phyloP scores from a whole-genome alignment of 2,888 invertebrate genomes.

The Amiota minor region DNA sequence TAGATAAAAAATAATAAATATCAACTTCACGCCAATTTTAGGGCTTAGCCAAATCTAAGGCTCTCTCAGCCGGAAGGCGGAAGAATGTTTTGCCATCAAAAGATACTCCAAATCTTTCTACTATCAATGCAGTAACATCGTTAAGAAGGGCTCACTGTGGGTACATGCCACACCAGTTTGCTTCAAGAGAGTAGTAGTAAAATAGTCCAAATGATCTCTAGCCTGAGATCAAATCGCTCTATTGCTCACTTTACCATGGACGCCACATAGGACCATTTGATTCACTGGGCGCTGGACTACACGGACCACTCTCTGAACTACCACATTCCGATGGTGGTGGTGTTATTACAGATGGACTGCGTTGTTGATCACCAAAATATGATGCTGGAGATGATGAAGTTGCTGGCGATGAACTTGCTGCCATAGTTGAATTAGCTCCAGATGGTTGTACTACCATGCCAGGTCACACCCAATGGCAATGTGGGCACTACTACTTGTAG shows the following conservation, averaged over 20 bases:
- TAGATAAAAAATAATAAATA: no score
- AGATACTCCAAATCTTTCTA: no score
- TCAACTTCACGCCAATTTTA: no score
- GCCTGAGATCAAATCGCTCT: slow-evolving; percentile 37
- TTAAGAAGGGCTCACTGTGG: no score
- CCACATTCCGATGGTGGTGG: slow-evolving; percentile 73
- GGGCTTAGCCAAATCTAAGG: no score
- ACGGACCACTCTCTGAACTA: slow-evolving; percentile 70
- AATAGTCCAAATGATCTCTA: slow-evolving; percentile 35
- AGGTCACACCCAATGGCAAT: slow-evolving; percentile 50
- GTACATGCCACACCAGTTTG: background rate
- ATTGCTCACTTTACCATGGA: slow-evolving; percentile 66
- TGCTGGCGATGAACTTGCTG: slow-evolving; percentile 17
- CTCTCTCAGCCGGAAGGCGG: no score
- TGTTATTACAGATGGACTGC: slow-evolving; percentile 61
- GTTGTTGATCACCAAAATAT: slow-evolving; percentile 39
- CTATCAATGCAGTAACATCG: no score
- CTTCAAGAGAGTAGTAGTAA: background rate
- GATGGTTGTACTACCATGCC: slow-evolving; percentile 28
- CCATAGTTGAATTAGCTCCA: slow-evolving; percentile 35
- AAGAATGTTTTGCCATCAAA: no score
- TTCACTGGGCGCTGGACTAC: slow-evolving; percentile 72
- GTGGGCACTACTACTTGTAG: slow-evolving; percentile 72
- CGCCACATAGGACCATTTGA: slow-evolving; percentile 69
- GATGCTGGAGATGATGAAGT: background rate